Base-by-base conservation (phyloP, 2,113 vertebrate genomes). In the Argyrosomus japonicus region DNA sequence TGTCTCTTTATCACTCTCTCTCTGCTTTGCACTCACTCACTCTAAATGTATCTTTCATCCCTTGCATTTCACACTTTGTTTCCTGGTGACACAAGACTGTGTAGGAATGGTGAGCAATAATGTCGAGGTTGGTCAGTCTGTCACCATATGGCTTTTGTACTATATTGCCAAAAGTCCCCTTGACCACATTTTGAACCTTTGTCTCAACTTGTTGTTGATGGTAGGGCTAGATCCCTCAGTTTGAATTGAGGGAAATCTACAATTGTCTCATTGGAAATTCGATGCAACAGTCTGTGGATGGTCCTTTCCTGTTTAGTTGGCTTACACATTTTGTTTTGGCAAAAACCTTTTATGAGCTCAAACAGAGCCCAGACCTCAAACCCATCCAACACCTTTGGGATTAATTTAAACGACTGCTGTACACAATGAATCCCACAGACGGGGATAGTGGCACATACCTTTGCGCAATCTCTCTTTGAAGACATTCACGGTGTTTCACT, bases 401-500 rank as follows among this genome's bases (percentile, higher is more conserved):
- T 27, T 25, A 2, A 56, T 40, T 54, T 17, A 40, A 71, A 56
- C 19, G 0, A 25, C 13, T 57, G 53, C 53, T 75, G 64, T 69
- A 62, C 18, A 50, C 36, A 3, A 68, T 45, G 45, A 75, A 45
- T 82, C 56, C 64, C 71, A 53, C 23, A 51, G 40, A 50, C 29
- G 57, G 12, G 29, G 32, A 79, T 70, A 45, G 70, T 70, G 60
- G 47, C 29, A 7, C 48, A 69, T 48, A 50, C 21, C 40, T 53
- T 69, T 51, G 27, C 60, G 19, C 53, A 50, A 45, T 51, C n/a
- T 81, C 45, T 29, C 61, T 69, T 74, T 43, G 18, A 81, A 67
- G 70, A 53, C 57, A 60, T 67, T 56, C 21, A 60, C n/a, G 21
- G 29, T 51, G 69, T 74, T 32, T 18, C 27, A 51, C 48, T 68